Conservation (phyloP, 92 coral and sea anemone genomes). For the Palythoa heliodiscus region DNA sequence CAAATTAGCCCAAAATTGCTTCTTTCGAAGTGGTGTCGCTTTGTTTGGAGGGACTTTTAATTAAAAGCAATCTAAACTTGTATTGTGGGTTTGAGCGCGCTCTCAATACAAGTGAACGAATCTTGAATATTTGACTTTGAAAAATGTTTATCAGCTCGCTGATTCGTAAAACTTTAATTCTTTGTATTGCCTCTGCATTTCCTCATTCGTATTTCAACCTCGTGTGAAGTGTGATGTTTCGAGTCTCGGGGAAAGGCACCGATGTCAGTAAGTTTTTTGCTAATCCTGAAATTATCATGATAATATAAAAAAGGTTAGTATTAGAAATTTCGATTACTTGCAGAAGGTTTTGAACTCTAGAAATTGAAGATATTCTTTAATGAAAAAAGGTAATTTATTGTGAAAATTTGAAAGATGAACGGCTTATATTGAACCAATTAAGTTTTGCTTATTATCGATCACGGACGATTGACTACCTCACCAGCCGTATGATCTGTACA, state of each 20-base stretch:
- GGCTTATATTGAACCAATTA: not conserved
- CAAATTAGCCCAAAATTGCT: not conserved
- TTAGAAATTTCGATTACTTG: not conserved
- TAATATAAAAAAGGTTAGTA: not conserved
- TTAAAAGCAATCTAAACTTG: slow-evolving; percentile 9
- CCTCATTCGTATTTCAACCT: not conserved
- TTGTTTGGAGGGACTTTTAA: slow-evolving; percentile 12
- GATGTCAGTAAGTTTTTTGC: not conserved
- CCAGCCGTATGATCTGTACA: not conserved
- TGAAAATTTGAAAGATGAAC: not conserved
- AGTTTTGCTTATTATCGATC: not conserved
- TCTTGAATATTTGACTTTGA: slow-evolving; percentile 23
- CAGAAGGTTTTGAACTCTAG: not conserved
- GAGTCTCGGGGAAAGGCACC: not conserved
- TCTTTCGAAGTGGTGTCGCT: not conserved
- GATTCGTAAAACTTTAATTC: slow-evolving; percentile 1
- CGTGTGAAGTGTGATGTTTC: not conserved
- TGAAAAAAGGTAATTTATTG: not conserved
- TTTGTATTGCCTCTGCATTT: not conserved
- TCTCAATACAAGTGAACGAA: not conserved
- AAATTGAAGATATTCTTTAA: not conserved
- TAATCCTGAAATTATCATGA: not conserved
- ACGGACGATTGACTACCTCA: slow-evolving; percentile 20
- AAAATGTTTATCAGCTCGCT: slow-evolving; percentile 1
- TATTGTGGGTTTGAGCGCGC: slow-evolving; percentile 14